A percentile compares a stretch with the other conserved stretches of the same genome.
Evolutionary conservation across 2,797 vertebrate genomes (phyloP).

Genomic region (Clamator glandarius): DNA sequence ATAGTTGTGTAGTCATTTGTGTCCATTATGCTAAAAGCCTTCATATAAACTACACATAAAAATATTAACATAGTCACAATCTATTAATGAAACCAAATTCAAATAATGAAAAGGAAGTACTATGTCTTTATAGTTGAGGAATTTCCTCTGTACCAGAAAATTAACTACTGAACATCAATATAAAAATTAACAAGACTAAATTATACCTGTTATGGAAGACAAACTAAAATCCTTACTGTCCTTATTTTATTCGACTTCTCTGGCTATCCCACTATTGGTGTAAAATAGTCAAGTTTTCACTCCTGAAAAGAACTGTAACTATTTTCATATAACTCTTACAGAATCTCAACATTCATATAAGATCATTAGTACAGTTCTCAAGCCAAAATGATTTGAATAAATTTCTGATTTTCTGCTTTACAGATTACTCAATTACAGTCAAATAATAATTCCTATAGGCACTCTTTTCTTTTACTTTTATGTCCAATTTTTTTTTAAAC

Average conservation of each 20-base stretch:
- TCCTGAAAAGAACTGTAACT: neutral
- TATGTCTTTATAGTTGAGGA: neutral
- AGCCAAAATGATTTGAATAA: neutral
- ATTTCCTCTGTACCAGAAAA: neutral
- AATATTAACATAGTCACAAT: neutral
- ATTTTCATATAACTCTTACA: neutral
- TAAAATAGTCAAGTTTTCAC: neutral
- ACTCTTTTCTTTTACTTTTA: neutral
- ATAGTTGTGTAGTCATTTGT: neutral
- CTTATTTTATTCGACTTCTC: neutral
- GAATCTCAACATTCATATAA: neutral
- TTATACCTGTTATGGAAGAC: neutral
- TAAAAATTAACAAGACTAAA: neutral
- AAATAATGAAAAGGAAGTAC: neutral
- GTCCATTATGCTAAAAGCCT: neutral
- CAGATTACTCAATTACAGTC: neutral
- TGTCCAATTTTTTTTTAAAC: neutral
- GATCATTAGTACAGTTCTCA: neutral
- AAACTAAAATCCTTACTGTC: neutral
- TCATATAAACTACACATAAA: neutral
- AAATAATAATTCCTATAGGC: neutral
- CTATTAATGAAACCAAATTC: neutral
- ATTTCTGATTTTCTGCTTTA: neutral
- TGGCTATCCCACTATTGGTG: rapidly evolving
- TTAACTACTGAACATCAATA: neutral